Evolutionary conservation across 2,797 vertebrate species (phyloP), one percentile per base, ranked within the genome.

Genomic region (Gymnothorax reevesii): DNA sequence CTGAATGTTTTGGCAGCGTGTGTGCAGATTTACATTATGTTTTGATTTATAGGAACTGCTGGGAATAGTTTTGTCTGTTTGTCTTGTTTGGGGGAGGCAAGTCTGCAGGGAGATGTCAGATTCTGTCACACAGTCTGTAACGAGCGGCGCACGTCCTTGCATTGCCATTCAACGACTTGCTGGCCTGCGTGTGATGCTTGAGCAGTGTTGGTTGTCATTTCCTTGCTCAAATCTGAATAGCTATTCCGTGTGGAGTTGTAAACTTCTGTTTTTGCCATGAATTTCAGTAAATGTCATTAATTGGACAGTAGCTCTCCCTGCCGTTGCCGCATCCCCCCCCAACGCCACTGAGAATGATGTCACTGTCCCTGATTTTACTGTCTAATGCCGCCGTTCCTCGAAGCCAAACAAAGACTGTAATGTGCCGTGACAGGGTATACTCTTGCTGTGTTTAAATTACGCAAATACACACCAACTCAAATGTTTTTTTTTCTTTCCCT

Each of bases 371-470:
- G 84, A 64, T 85, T 87, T 84, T 85, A 86, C 75, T 82, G 57
- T 82, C 3, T 79, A 82, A 69, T 82, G 60, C 57, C 54, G 15
- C 66, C 57, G 52, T 57, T 57, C 71, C 84, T 87, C 83, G 69
- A 57, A 83, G 87, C 82, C 5, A 84, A 84, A 66, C 83, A 71
- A 71, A 79, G 75, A 88, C 4, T 5, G 49, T 88, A 82, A 88
- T 88, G 55, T 87, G 49, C 42, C 27, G 57, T 86, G 89, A 87
- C 89, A 84, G 86, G 86, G 86, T 84, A 25, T 85, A 79, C 75
- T 88, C 84, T 59, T 57, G 82, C 64, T 49, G 75, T 77, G 84
- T 25, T 42, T 59, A 79, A 79, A 87, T 66, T 22, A 79, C 77
- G 59, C 42, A 27, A 86, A 82, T 87, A 75, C 75, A n/a, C 86